These are phyloP conservation scores for Dysdera silvatica DNA, from an alignment of 1,140 invertebrate species.

Conservation along the genomic window DNA sequence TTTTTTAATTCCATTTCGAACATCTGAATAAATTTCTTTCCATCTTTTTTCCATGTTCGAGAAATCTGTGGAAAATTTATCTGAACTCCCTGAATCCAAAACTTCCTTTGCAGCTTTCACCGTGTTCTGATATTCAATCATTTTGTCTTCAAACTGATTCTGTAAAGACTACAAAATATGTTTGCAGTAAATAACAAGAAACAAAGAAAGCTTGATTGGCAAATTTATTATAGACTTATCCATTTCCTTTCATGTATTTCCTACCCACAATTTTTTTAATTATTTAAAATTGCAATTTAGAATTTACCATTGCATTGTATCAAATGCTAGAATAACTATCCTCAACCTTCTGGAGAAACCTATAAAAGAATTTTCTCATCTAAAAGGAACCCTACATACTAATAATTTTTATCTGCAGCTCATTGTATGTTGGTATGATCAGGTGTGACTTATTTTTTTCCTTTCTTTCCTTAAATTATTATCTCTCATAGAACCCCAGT, in stretches of 20 bases:
- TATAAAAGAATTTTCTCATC: neutral
- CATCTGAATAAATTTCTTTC: constrained; percentile 58
- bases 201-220: too few species aligned
- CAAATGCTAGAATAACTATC: neutral
- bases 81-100: neutral
- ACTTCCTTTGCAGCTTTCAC: constrained; percentile 2
- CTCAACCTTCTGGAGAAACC: neutral
- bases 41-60: constrained; percentile 56
- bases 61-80: constrained; percentile 10
- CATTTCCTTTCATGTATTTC: too few species aligned
- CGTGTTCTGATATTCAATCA: constrained; percentile 12
- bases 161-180: constrained; percentile 8
- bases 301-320: too few species aligned
- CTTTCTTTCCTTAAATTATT: too few species aligned
- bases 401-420: too few species aligned
- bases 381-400: neutral
- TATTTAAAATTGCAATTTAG: too few species aligned
- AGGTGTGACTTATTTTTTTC: too few species aligned
- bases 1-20: constrained; percentile 52
- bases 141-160: constrained; percentile 17
- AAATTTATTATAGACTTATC: too few species aligned
- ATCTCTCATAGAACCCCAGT: too few species aligned
- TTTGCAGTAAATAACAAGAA: too few species aligned
- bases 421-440: too few species aligned
- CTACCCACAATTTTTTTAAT: too few species aligned